Base-by-base conservation (phyloP, 2,797 vertebrate species). In the Orientallactaga sibirica region DNA sequence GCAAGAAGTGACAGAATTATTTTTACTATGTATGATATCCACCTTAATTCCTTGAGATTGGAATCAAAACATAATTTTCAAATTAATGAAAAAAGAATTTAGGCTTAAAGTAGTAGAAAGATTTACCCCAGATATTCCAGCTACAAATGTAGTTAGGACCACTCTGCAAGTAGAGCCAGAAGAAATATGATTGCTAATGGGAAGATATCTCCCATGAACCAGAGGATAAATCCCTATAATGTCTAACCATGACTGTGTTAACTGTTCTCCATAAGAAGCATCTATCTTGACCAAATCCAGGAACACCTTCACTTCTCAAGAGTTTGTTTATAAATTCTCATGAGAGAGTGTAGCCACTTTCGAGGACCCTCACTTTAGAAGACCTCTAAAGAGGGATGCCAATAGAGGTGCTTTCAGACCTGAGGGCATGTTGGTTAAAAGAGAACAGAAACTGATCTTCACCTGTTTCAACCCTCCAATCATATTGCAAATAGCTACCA, bases 1-100 rank as follows among this genome's bases (percentile, higher is more conserved):
- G 6, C 48, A 55, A 27, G 58, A 88, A 78, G 61, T 67, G 41
- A 78, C 70, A 86, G 37, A 66, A 79, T 66, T 52, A 37, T 71
- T 85, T 74, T 52, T 77, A 61, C 67, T 66, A 11, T 89, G 22
- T 52, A 79, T 78, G 66, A 29, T 70, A 84, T 37, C 78, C 24
- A 64, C 33, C 74, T 6, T 76, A 83, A 33, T 8, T 85, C 66
- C 86, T 58, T 55, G 37, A 93, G 24, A 9, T 22, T 95, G 79
- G 37, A 68, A 67, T 90, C 61, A 88, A 94, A 90, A 96, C 66
- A 11, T 43, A 41, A 33, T 92, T 92, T 94, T 75, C 62, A 88
- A 84, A 64, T 92, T 89, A 55, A 33, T 37, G 86, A 88, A 89
- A 86, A 64, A 15, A 90, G 88, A 83, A 2, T 19, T 61, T 68